These are phyloP conservation scores for Ommatoiulus sabulosus DNA, from an alignment of 2,888 invertebrate genomes.

Conservation along the genomic window DNA sequence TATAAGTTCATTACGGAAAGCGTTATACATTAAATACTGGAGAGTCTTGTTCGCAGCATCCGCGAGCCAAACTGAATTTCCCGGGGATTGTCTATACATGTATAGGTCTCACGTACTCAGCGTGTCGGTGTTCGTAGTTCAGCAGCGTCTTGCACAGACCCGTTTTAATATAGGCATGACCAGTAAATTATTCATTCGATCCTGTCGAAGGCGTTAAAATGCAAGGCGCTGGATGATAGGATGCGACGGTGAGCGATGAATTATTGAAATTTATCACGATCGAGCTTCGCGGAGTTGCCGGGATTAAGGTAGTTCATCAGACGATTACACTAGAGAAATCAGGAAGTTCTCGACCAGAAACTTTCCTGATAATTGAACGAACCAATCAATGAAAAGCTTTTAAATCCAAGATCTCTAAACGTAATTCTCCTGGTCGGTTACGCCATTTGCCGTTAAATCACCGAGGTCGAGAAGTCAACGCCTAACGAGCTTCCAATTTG, in stretches of 20 bases:
- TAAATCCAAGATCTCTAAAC: not conserved
- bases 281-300: not conserved
- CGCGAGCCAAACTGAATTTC: not conserved
- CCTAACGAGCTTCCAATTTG: too few relatives aligned
- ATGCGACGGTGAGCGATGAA: not conserved
- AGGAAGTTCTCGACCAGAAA: constrained; percentile 2
- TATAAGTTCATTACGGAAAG: not conserved
- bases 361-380: not conserved
- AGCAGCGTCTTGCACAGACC: not conserved
- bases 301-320: constrained; percentile 3
- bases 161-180: not conserved
- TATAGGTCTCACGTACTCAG: not conserved
- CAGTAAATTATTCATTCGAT: not conserved
- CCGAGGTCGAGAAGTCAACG: not conserved
- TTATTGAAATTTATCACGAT: constrained; percentile 33
- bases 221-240: not conserved
- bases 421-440: not conserved
- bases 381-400: not conserved
- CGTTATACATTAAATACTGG: not conserved
- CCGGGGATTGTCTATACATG: too few relatives aligned
- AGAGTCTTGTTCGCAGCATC: not conserved
- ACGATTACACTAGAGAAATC: constrained; percentile 37
- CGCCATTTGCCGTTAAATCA: not conserved
- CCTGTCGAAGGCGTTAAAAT: constrained; percentile 10
- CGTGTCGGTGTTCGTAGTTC: not conserved